These are phyloP conservation scores for Oryzias curvinotus DNA, from an alignment of 2,113 vertebrate genomes.

Conservation along the genomic window DNA sequence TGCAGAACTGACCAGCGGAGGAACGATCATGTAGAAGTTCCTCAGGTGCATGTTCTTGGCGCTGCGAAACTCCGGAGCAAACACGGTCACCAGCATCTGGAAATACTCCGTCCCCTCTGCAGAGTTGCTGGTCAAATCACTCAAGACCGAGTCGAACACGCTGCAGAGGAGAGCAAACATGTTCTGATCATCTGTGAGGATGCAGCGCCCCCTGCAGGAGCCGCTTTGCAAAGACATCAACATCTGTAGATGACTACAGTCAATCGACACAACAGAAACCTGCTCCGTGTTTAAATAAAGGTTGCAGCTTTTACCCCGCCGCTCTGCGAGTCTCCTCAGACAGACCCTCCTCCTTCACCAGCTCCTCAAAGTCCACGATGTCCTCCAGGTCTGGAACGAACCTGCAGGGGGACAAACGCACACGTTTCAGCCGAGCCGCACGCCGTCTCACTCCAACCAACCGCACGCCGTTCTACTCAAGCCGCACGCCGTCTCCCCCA, in stretches of 20 bases:
- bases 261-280: background rate
- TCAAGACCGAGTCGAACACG: constrained; percentile 87
- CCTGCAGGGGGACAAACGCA: constrained; percentile 63
- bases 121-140: constrained; percentile 92
- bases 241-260: background rate
- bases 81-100: constrained; percentile 97
- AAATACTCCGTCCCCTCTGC: constrained; percentile 98
- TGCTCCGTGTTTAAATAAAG: background rate
- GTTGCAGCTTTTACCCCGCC: constrained; percentile 80
- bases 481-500: too few species aligned
- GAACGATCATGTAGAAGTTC: constrained; percentile 98
- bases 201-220: constrained; percentile 29
- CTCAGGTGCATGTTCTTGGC: constrained; percentile 95
- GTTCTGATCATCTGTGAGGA: background rate
- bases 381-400: constrained; percentile 99
- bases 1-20: constrained; percentile 85
- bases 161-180: constrained; percentile 42
- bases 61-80: constrained; percentile 94
- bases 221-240: background rate
- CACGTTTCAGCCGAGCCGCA: too few species aligned
- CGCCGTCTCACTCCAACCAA: too few species aligned
- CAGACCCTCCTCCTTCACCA: constrained; percentile 95
- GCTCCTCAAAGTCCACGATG: constrained; percentile 97
- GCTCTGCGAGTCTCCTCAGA: constrained; percentile 92
- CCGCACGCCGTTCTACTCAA: too few species aligned